Evolutionary conservation across 2,888 invertebrate species (phyloP).

Genomic region (Perdita meconis): DNA sequence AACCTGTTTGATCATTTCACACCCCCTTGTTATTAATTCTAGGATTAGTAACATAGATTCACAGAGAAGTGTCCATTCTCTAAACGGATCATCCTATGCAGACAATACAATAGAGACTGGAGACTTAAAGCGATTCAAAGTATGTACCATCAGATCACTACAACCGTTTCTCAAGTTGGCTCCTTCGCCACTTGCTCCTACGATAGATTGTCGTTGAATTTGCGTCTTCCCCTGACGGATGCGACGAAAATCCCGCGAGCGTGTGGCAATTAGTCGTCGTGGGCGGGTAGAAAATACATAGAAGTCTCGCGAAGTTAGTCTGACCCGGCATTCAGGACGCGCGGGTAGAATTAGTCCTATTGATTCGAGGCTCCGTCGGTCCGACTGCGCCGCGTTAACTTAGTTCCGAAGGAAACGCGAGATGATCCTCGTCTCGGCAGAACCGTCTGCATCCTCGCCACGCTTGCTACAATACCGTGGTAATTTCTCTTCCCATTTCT

Average conservation of each 20-base stretch:
- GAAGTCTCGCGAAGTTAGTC: constrained; percentile 41
- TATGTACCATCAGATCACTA: too few relatives aligned
- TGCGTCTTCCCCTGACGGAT: neutral
- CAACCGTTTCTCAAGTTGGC: constrained; percentile 29
- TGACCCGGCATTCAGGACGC: constrained; percentile 44
- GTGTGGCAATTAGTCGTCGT: constrained; percentile 47
- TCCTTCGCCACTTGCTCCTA: neutral
- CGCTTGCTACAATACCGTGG: constrained; percentile 58
- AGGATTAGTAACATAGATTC: too few relatives aligned
- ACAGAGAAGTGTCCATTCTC: too few relatives aligned
- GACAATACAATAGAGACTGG: too few relatives aligned
- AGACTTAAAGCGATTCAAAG: too few relatives aligned
- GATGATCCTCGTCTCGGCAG: constrained; percentile 47
- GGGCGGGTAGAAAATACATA: constrained; percentile 38
- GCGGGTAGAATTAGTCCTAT: constrained; percentile 66
- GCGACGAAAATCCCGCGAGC: constrained; percentile 22
- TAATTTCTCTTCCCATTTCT: constrained; percentile 61
- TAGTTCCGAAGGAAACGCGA: constrained; percentile 47
- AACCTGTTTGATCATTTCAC: too few relatives aligned
- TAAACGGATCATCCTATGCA: too few relatives aligned
- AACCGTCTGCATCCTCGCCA: constrained; percentile 19
- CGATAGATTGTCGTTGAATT: constrained; percentile 43
- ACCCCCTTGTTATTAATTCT: too few relatives aligned
- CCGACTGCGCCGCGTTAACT: constrained; percentile 53
- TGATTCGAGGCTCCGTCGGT: constrained; percentile 49